Conservation (phyloP, 2,888 invertebrate genomes). For the Cephus pygmeus region DNA sequence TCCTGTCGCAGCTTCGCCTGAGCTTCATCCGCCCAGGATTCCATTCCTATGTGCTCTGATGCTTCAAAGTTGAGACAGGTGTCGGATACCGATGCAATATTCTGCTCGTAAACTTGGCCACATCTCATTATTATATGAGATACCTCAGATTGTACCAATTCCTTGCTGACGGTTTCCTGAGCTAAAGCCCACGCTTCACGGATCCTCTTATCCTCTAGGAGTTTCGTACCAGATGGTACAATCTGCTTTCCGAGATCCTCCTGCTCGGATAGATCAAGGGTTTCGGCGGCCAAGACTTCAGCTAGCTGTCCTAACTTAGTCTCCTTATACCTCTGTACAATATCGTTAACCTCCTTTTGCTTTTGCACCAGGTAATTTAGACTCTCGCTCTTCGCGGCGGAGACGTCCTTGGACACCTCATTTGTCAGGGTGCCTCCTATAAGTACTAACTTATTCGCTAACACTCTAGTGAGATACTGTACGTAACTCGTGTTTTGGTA, state of each 20-base stretch:
- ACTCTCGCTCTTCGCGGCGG: constrained; percentile 42
- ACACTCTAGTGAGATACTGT: constrained; percentile 80
- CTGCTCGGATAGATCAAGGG: constrained; percentile 68
- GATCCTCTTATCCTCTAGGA: constrained; percentile 74
- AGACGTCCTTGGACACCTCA: constrained; percentile 53
- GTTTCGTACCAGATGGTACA: constrained; percentile 65
- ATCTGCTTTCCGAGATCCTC: constrained; percentile 57
- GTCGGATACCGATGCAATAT: constrained; percentile 46
- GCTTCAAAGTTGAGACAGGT: constrained; percentile 70
- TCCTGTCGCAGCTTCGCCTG: constrained; percentile 78
- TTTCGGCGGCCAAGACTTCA: constrained; percentile 77
- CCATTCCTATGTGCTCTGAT: constrained; percentile 76
- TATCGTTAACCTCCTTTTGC: constrained; percentile 73
- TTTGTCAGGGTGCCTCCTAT: constrained; percentile 37
- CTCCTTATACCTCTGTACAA: constrained; percentile 75
- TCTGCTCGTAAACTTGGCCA: constrained; percentile 75
- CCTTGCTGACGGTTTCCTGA: constrained; percentile 79
- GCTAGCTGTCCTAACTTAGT: constrained; percentile 78
- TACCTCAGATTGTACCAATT: constrained; percentile 82
- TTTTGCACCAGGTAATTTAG: constrained; percentile 67
- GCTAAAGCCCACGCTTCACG: constrained; percentile 82
- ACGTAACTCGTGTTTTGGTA: constrained; percentile 66
- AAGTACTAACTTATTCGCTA: constrained; percentile 76
- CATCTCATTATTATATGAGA: constrained; percentile 79
- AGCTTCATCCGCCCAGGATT: constrained; percentile 81